These are phyloP conservation scores for Okamejei kenojei DNA, from an alignment of 2,797 vertebrate species.

Conservation along the genomic window DNA sequence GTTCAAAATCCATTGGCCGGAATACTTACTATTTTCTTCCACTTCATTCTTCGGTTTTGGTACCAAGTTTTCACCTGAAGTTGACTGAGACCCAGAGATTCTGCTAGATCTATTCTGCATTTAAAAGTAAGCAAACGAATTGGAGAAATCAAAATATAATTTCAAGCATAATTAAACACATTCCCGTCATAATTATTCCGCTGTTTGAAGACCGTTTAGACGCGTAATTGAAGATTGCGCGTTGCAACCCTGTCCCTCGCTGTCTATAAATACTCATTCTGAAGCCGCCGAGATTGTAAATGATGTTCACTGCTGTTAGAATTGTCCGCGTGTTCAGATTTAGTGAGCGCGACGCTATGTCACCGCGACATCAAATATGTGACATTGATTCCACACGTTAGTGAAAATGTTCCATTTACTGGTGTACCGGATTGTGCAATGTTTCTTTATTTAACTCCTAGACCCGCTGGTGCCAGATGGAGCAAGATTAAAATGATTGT, in stretches of 20 bases:
- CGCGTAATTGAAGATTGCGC: neutral
- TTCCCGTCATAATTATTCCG: neutral
- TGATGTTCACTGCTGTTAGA: neutral
- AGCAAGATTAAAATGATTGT: neutral
- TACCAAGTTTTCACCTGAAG: conserved; percentile 99
- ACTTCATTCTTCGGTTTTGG: conserved; percentile 97
- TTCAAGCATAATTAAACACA: neutral
- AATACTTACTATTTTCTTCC: conserved; percentile 97
- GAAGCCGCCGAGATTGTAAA: neutral
- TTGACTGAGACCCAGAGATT: conserved; percentile 93
- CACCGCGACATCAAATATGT: neutral
- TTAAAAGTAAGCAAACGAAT: neutral
- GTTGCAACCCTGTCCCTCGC: neutral
- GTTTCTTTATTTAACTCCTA: neutral
- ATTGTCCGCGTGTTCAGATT: neutral
- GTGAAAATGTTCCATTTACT: neutral
- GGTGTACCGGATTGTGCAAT: neutral
- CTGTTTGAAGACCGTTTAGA: neutral
- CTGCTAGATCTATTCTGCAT: conserved; percentile 92
- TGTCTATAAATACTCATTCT: neutral
- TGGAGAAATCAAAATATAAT: neutral
- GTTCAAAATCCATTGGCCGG: neutral
- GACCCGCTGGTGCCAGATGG: neutral
- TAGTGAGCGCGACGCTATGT: too few species aligned
- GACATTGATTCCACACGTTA: neutral